Conservation (phyloP, 2,113 vertebrate genomes). For the Phocoena phocoena region DNA sequence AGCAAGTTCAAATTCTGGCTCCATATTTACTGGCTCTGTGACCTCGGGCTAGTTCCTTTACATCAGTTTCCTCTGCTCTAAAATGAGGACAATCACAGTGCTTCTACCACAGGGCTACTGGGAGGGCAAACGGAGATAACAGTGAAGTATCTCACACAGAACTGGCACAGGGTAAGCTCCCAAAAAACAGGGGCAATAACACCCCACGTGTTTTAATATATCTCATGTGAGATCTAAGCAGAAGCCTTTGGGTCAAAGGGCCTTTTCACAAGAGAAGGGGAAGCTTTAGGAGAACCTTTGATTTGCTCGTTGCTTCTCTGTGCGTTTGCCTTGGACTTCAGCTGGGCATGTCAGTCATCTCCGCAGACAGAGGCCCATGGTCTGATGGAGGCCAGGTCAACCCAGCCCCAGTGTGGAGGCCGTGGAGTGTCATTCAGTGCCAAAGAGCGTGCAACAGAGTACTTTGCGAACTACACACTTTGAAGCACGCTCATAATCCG, state of each 20-base stretch:
- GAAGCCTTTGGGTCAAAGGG: neutral
- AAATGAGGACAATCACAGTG: rapidly evolving
- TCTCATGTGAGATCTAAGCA: rapidly evolving
- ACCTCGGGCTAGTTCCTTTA: neutral
- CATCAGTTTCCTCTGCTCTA: neutral
- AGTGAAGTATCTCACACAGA: neutral
- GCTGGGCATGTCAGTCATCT: neutral
- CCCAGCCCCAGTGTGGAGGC: neutral
- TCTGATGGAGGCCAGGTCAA: neutral
- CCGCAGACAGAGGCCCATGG: neutral
- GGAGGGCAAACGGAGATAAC: neutral
- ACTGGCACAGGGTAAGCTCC: neutral
- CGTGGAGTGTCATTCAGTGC: neutral
- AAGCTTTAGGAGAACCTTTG: neutral
- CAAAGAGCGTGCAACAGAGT: neutral
- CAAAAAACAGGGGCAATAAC: rapidly evolving
- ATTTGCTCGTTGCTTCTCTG: neutral
- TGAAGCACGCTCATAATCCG: neutral
- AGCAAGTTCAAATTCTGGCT: neutral
- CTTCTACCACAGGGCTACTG: neutral
- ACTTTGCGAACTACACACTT: neutral
- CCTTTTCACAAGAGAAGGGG: neutral
- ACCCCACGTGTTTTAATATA: neutral
- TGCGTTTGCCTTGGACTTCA: neutral
- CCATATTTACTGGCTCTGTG: neutral